Evolutionary conservation across 2,797 vertebrate species (phyloP).

Genomic region (Sebastes kiyomatsui): DNA sequence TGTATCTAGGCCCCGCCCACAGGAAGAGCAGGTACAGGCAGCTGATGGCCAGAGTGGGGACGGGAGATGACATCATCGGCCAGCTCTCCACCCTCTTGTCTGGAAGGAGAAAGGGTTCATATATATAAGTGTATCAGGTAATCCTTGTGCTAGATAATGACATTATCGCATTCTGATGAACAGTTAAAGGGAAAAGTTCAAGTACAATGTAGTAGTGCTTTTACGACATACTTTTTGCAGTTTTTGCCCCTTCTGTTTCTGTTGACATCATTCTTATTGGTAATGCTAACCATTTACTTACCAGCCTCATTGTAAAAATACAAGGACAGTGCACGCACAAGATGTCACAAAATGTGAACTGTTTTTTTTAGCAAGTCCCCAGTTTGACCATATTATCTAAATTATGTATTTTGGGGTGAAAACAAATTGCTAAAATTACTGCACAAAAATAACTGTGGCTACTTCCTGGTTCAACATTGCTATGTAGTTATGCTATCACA

Average conservation of each 20-base stretch:
- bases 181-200: neutral
- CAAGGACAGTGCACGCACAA: neutral
- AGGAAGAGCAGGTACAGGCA: constrained; percentile 95
- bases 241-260: neutral
- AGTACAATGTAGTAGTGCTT: neutral
- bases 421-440: neutral
- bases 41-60: constrained; percentile 93
- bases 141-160: neutral
- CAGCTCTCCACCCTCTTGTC: constrained; percentile 97
- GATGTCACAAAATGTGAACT: neutral
- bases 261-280: neutral
- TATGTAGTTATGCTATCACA: neutral
- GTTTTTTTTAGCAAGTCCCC: neutral
- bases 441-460: neutral
- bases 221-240: neutral
- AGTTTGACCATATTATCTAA: neutral
- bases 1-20: constrained; percentile 96
- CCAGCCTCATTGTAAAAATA: neutral
- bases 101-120: constrained; percentile 48
- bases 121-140: neutral
- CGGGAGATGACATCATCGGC: constrained; percentile 95
- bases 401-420: neutral
- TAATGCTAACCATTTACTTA: neutral
- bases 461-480: neutral
- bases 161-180: neutral